Evolutionary conservation across 2,797 vertebrate species (phyloP), one percentile per base, ranked within the genome.

Genomic region (Gymnodraco acuticeps): DNA sequence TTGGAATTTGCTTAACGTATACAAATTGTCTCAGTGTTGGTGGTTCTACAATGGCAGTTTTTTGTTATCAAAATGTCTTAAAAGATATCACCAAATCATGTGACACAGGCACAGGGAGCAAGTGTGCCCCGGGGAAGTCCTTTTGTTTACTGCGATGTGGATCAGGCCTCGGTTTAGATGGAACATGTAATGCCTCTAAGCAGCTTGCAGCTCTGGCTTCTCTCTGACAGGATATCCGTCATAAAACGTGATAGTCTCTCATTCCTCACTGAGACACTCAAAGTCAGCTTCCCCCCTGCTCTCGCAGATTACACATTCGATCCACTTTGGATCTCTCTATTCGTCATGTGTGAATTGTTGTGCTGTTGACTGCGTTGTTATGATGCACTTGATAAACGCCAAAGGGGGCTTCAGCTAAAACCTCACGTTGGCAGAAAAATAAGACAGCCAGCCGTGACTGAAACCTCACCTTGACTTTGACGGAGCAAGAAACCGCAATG

Each of bases 291-390:
- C 53, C 46, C 67, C 20, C 68, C 70, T 14, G 3, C 65, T 27
- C 68, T 72, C 12, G 3, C 65, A 84, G 89, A 91, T 91, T 90
- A 87, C 73, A 89, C 83, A 81, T 92, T 90, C 78, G 72, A 84
- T 91, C 87, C 89, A 77, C 81, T 84, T 62, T 72, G 83, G 84
- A 87, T 88, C 75, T 75, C 84, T 87, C 82, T 81, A 90, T 93
- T 80, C 47, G 71, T 90, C 89, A 92, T 87, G 71, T 84, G 86
- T 86, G 78, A 87, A 71, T 75, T 82, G 80, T 85, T 78, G 82
- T 62, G 82, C 56, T 74, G 67, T 75, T 73, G 71, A 73, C 69
- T 70, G 65, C 42, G 65, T 74, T 76, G 65, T 14, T 42, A 38
- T 50, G 81, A 83, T 77, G 73, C 67, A 60, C 64, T 80, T 81